Evolutionary conservation across 2,888 invertebrate genomes (phyloP), one percentile per base, ranked within the genome.

Genomic region (Macroteleia sp.): DNA sequence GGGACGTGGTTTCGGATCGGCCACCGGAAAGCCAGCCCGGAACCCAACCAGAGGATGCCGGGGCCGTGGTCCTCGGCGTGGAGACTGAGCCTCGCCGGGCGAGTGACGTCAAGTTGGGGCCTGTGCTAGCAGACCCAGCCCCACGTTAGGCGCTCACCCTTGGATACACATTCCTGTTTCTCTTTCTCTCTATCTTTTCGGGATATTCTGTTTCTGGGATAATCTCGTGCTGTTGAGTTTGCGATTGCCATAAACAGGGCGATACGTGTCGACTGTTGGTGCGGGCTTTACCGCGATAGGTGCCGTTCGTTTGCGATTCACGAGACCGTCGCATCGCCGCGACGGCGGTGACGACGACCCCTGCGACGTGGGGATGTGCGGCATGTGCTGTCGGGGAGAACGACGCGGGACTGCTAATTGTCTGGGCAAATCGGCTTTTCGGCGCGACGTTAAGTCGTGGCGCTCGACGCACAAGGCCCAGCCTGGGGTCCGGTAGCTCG

Each of bases 401-500:
- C 85, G 85, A 84, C 82, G 82, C 82, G 83, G 86, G 85, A 84
- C 83, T 83, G 85, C 83, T 84, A 82, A 83, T 82, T 86, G 82
- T 86, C 83, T 83, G 80, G 84, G 81, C 82, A 81, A 85, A 82
- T 83, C 82, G 83, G 82, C 83, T 61, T 48, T 69, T 80, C 82
- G 81, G 82, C 83, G 84, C 83, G 56, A 74, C 74, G 82, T 81
- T 71, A 80, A 83, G 79, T 85, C 83, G 83, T 85, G 84, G 74
- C 52, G 86, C 82, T 77, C 80, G 73, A 74, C 82, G 61, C 81
- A 82, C 77, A 81, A 82, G 82, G 84, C 83, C 62, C 79, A 48
- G 83, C 85, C 84, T 80, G 86, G 86, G 82, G 85, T 88, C 85
- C 89, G 91, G 89, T 90, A 90, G 90, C 91, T 90, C 90, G 87